phyloP scores from a whole-genome alignment of 2,113 vertebrate genomes.

The Conger conger region DNA sequence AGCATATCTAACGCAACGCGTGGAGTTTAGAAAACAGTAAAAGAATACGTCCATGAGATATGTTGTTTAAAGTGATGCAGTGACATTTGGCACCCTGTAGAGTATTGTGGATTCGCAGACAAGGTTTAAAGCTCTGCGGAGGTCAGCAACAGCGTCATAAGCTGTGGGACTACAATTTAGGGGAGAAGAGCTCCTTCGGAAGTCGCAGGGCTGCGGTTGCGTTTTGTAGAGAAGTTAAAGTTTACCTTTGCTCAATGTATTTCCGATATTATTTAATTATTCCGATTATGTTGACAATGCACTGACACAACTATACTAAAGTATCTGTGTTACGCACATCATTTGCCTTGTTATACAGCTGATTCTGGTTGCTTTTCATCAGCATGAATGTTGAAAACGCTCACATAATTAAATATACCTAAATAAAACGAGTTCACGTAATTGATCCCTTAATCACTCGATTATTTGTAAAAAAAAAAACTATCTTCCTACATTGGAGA shows the following conservation, averaged over 20 bases:
- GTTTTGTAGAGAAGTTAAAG: background rate
- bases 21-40: constrained; percentile 22
- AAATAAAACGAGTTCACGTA: background rate
- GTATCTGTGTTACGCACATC: background rate
- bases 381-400: background rate
- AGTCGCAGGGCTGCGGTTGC: background rate
- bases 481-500: background rate
- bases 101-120: constrained; percentile 41
- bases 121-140: constrained; percentile 47
- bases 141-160: constrained; percentile 49
- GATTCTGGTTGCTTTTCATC: background rate
- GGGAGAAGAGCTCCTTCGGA: background rate
- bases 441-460: too few species aligned
- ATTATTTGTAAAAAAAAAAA: background rate
- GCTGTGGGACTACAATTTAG: constrained; percentile 1
- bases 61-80: constrained; percentile 37
- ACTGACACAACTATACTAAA: background rate
- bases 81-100: constrained; percentile 43
- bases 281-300: background rate
- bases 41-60: constrained; percentile 25
- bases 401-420: background rate
- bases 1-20: constrained; percentile 54
- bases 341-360: background rate
- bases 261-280: background rate
- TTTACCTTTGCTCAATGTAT: background rate